These are phyloP conservation scores for Pseudochaenichthys georgianus DNA, from an alignment of 2,797 vertebrate species.

Conservation along the genomic window DNA sequence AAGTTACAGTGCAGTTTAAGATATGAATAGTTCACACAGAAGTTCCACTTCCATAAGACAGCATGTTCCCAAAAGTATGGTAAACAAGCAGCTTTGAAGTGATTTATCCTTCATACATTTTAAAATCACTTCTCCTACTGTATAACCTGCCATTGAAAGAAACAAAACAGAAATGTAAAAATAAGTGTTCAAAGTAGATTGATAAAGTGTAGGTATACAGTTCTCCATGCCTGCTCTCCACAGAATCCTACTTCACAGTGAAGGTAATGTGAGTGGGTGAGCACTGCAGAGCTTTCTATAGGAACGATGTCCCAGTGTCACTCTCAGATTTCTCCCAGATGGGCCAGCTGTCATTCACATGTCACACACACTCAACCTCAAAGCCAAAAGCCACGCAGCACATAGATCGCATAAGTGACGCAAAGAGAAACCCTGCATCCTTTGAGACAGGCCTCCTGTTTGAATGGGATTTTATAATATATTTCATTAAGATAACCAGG, in stretches of 20 bases:
- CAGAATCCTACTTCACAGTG: not conserved
- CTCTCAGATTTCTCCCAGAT: constrained; percentile 37
- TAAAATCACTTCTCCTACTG: not conserved
- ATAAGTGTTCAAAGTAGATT: not conserved
- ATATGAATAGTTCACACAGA: no score
- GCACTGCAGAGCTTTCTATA: constrained; percentile 20
- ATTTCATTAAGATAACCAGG: not conserved
- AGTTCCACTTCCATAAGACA: not conserved
- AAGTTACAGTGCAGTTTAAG: no score
- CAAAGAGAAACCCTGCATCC: constrained; percentile 12
- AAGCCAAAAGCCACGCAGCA: constrained; percentile 21
- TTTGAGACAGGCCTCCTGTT: constrained; percentile 19
- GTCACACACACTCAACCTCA: constrained; percentile 48
- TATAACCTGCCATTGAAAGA: constrained; percentile 1
- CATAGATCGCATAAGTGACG: constrained; percentile 8
- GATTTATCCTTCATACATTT: constrained; percentile 3
- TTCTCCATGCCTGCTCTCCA: not conserved
- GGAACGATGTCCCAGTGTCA: constrained; percentile 12
- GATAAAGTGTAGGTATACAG: not conserved
- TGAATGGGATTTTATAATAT: constrained; percentile 23
- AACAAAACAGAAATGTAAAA: constrained; percentile 8
- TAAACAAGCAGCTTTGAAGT: not conserved
- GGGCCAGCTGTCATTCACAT: constrained; percentile 53
- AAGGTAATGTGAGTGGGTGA: constrained; percentile 2
- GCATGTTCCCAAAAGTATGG: constrained; percentile 2